Base-by-base conservation (phyloP, 2,888 invertebrate genomes). In the Eupithecia exiguata region DNA sequence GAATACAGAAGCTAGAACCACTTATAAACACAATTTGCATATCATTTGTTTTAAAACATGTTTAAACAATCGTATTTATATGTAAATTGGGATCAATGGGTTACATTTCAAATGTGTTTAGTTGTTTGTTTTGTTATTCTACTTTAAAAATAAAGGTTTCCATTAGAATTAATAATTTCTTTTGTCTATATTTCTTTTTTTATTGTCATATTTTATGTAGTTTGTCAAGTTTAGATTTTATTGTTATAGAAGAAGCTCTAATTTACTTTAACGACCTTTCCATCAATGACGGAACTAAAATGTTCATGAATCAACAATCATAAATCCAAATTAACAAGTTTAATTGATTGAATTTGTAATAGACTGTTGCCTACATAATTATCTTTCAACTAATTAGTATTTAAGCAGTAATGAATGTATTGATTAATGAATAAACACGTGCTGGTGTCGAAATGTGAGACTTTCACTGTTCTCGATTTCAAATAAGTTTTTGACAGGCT, bases 341-440 rank as follows among this genome's bases (percentile, higher is more conserved):
- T 58, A 80, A 78, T 83, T 81, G 76, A 84, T 85, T 85, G 81
- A 77, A 84, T 81, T 76, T 86, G 58, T 86, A 84, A 87, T 86
- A 82, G 83, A 80, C 82, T 84, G 80, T 80, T 83, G 84, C 87
- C 85, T 84, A 87, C 80, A 86, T 87, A 85, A 88, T 88, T 87
- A 89, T 87, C 84, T 83, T 83, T 84, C 83, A 84, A 82, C 88
- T 90, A 91, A 91, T 91, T 88, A 86, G 82, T 85, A 83, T 85
- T 85, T 86, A 85, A 86, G 82, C 85, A 85, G 86, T 90, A 90
- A 89, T 90, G 88, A 89, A 88, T 86, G 86, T 80, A 86, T 82
- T 88, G 89, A 90, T 89, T 86, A 90, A 89, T 88, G 76, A 82
- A 79, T 68, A 78, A 82, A 86, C 89, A 88, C 86, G 86, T 87